A percentile compares a stretch with the other conserved stretches of the same genome.
These are phyloP conservation scores for Ochropleura leucogaster DNA, from an alignment of 2,888 invertebrate genomes.

Conservation along the genomic window DNA sequence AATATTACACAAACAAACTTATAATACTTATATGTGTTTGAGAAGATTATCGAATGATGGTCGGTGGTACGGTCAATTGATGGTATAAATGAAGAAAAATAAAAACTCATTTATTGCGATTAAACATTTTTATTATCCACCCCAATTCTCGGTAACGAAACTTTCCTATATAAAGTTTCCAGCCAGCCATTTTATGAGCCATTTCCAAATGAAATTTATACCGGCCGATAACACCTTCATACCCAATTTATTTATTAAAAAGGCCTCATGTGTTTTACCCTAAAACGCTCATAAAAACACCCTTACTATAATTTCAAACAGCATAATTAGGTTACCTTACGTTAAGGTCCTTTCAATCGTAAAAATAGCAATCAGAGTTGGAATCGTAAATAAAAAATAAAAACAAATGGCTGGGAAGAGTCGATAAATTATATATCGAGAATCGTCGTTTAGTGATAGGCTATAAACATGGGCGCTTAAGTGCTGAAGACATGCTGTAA, in stretches of 20 bases:
- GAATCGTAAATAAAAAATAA: slow-evolving; percentile 60
- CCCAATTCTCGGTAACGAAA: slow-evolving; percentile 11
- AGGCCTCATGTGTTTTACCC: slow-evolving; percentile 46
- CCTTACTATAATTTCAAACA: slow-evolving; percentile 29
- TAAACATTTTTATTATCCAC: neutral
- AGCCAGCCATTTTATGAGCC: slow-evolving; percentile 34
- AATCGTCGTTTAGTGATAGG: slow-evolving; percentile 62
- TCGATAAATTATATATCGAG: slow-evolving; percentile 65
- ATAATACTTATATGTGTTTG: no score
- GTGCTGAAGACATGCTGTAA: slow-evolving; percentile 56
- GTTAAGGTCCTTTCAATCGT: slow-evolving; percentile 33
- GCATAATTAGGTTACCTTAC: slow-evolving; percentile 49
- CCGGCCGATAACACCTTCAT: slow-evolving; percentile 37
- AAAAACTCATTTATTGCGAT: neutral
- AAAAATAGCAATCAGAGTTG: slow-evolving; percentile 58
- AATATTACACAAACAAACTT: no score
- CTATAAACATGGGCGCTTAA: slow-evolving; percentile 58
- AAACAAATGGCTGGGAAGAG: slow-evolving; percentile 57
- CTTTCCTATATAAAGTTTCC: slow-evolving; percentile 20
- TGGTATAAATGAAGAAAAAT: neutral
- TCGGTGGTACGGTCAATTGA: neutral
- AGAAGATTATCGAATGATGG: neutral
- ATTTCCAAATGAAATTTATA: slow-evolving; percentile 44
- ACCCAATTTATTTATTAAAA: slow-evolving; percentile 55
- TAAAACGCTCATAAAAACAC: slow-evolving; percentile 29